Conservation (phyloP, 2,113 vertebrate genomes). For the Thamnaconus septentrionalis region DNA sequence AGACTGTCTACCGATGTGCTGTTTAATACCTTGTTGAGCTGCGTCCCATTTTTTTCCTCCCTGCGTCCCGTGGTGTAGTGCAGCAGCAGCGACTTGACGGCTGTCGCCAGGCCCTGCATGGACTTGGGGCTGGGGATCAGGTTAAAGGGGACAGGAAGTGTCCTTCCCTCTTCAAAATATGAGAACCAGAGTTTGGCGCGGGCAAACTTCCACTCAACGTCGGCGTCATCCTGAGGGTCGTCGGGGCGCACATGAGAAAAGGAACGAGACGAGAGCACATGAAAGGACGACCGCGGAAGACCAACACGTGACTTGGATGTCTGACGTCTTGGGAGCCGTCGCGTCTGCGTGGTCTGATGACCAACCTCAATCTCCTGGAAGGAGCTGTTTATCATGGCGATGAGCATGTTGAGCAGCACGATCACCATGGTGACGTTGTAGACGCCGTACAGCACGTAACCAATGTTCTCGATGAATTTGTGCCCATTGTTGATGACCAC, state of each 20-base stretch:
- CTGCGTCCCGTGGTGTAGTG: conserved; percentile 71
- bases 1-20: too few species aligned
- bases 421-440: conserved; percentile 99
- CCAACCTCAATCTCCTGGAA: conserved; percentile 98
- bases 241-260: not conserved
- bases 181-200: conserved; percentile 98
- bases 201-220: conserved; percentile 99
- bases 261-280: not conserved
- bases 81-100: conserved; percentile 77
- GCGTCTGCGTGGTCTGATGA: conserved; percentile 3
- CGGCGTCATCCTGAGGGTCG: conserved; percentile 86
- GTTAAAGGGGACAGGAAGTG: conserved; percentile 97
- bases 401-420: conserved; percentile 98
- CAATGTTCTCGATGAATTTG: conserved; percentile 98
- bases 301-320: not conserved
- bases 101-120: conserved; percentile 79
- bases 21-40: conserved; percentile 86
- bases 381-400: conserved; percentile 99
- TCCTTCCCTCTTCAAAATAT: conserved; percentile 97
- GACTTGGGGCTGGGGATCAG: conserved; percentile 96
- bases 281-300: too few species aligned
- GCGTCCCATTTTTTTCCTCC: conserved; percentile 76
- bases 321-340: not conserved
- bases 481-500: conserved; percentile 96
- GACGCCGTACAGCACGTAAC: conserved; percentile 96